A percentile compares a stretch with the other conserved stretches of the same genome.
Evolutionary conservation across 2,113 vertebrate species (phyloP).

Genomic region (Oostethus manadensis): DNA sequence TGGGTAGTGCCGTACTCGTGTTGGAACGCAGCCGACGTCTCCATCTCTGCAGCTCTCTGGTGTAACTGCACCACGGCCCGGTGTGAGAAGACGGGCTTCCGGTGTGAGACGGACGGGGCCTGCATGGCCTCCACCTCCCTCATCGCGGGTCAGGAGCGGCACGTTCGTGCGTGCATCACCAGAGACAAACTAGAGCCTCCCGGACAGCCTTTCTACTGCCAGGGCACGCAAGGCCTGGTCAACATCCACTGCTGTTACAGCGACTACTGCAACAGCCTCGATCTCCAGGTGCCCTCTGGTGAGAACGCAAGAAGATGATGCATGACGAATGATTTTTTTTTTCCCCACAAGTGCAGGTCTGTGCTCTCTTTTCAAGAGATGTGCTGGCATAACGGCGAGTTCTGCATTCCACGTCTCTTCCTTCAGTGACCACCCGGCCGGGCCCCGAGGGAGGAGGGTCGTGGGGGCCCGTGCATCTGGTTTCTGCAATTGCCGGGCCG

Average conservation of each 20-base stretch:
- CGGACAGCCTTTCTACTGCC: constrained; percentile 89
- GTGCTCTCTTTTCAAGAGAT: neutral
- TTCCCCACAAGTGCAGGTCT: no score
- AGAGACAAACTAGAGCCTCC: constrained; percentile 79
- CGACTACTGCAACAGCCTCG: constrained; percentile 92
- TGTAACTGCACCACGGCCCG: constrained; percentile 80
- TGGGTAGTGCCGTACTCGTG: no score
- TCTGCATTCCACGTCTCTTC: constrained; percentile 4
- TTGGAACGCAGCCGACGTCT: no score
- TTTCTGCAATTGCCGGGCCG: constrained; percentile 83
- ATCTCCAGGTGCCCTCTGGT: constrained; percentile 86
- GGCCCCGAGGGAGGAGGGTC: constrained; percentile 45
- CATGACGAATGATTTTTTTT: no score
- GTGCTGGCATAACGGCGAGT: neutral
- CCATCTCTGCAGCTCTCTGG: constrained; percentile 73
- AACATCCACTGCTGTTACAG: constrained; percentile 93
- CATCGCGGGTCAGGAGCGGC: constrained; percentile 79
- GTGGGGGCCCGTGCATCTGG: constrained; percentile 90
- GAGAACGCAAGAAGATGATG: constrained; percentile 25
- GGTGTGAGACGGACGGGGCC: constrained; percentile 89
- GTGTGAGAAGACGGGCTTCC: constrained; percentile 83
- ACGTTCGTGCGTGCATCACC: constrained; percentile 84
- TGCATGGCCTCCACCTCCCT: constrained; percentile 90
- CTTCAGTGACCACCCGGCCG: constrained; percentile 38
- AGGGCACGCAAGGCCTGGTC: constrained; percentile 83